A percentile compares a stretch with the other conserved stretches of the same genome.
These are phyloP conservation scores for Leucozona laternaria DNA, from an alignment of 2,888 invertebrate species.

Conservation along the genomic window DNA sequence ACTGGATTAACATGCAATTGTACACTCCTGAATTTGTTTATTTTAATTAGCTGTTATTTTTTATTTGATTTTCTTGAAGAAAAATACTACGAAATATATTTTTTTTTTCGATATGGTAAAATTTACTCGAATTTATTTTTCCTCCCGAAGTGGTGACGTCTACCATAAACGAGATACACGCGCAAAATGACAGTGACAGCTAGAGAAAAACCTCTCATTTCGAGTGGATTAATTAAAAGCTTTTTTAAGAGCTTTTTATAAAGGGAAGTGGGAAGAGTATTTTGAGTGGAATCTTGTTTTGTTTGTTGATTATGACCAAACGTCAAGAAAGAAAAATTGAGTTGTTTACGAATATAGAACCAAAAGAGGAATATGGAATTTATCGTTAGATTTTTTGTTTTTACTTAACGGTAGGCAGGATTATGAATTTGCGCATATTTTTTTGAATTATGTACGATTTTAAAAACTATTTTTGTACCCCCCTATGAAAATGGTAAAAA, in stretches of 20 bases:
- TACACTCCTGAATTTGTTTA: constrained; percentile 14
- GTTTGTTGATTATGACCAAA: not conserved
- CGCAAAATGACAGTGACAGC: constrained; percentile 63
- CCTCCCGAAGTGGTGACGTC: constrained; percentile 69
- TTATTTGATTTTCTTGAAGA: constrained; percentile 29
- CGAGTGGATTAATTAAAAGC: constrained; percentile 24
- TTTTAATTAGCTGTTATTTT: not conserved
- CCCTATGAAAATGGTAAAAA: too few relatives aligned
- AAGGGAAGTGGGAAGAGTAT: not conserved
- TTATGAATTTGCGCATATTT: too few relatives aligned
- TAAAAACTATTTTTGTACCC: too few relatives aligned
- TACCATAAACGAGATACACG: constrained; percentile 68
- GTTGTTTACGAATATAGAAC: constrained; percentile 9
- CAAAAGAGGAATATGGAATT: not conserved
- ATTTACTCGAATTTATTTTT: constrained; percentile 43
- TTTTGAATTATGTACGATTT: too few relatives aligned
- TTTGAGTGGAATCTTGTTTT: constrained; percentile 4
- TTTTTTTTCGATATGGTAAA: constrained; percentile 16
- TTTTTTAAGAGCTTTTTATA: constrained; percentile 28
- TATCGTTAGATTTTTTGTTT: not conserved
- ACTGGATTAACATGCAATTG: constrained; percentile 38
- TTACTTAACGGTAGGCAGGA: not conserved
- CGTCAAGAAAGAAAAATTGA: not conserved
- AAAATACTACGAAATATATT: constrained; percentile 43
- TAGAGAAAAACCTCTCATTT: constrained; percentile 9